Evolutionary conservation across 2,797 vertebrate species (phyloP).

Genomic region (Syngnathus acus): DNA sequence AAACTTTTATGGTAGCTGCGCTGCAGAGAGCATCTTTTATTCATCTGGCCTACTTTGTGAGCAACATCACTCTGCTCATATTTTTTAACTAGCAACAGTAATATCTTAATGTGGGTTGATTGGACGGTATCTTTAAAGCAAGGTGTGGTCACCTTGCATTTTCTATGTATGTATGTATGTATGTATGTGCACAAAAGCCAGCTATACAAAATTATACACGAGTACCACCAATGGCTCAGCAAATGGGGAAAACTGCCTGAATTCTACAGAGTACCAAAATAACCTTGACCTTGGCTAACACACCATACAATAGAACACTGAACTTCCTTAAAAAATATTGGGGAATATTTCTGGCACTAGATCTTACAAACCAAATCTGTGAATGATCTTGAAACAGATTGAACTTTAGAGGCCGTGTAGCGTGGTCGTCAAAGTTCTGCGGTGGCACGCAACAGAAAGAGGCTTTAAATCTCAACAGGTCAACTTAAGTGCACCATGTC

Average conservation of each 20-base stretch:
- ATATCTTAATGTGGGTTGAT: conserved; percentile 17
- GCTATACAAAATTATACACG: not conserved
- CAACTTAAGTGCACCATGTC: not conserved
- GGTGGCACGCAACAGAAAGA: not conserved
- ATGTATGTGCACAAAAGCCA: not conserved
- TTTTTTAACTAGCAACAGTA: conserved; percentile 27
- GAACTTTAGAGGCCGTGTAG: not conserved
- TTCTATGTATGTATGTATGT: no score
- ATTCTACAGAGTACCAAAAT: not conserved
- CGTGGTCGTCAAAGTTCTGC: not conserved
- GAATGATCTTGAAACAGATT: not conserved
- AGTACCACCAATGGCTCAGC: not conserved
- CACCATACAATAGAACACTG: not conserved
- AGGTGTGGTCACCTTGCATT: not conserved
- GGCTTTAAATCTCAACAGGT: not conserved
- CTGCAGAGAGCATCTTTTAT: conserved; percentile 40
- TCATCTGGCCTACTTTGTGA: conserved; percentile 36
- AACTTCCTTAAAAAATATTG: not conserved
- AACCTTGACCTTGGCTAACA: not conserved
- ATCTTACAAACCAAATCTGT: not conserved
- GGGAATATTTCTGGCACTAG: not conserved
- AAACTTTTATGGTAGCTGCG: conserved; percentile 35
- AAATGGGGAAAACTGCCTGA: not conserved
- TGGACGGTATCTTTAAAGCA: not conserved
- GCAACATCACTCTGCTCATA: conserved; percentile 27